Percentiles rank a stretch among this genome's conserved stretches.
Evolutionary conservation across 2,888 invertebrate genomes (phyloP).

Genomic region (Sminthurides aquaticus): DNA sequence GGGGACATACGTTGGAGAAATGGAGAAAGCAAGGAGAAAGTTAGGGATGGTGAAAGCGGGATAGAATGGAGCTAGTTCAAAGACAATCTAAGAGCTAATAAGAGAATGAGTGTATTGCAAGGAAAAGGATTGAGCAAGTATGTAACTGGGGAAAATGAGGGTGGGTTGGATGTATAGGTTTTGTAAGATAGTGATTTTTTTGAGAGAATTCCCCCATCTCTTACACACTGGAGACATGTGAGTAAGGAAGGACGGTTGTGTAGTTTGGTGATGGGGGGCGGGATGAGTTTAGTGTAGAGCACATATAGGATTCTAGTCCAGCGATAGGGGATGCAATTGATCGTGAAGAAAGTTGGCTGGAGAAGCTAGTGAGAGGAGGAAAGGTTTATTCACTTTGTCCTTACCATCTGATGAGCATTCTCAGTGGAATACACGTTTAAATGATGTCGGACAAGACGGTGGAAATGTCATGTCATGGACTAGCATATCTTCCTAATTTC

Average conservation of each 20-base stretch:
- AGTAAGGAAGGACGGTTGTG: background rate
- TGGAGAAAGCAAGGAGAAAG: too few relatives aligned
- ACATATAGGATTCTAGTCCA: background rate
- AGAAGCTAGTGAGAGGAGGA: too few relatives aligned
- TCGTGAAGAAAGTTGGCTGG: background rate
- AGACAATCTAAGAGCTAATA: too few relatives aligned
- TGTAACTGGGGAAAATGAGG: too few relatives aligned
- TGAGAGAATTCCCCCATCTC: background rate
- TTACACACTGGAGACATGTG: background rate
- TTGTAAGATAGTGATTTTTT: background rate
- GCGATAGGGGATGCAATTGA: background rate
- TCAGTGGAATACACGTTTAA: conserved; percentile 27
- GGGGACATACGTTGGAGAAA: too few relatives aligned
- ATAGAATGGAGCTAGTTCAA: too few relatives aligned
- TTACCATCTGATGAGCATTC: conserved; percentile 38
- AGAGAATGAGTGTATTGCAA: too few relatives aligned
- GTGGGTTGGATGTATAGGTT: too few relatives aligned
- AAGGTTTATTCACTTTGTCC: background rate
- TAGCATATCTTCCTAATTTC: background rate
- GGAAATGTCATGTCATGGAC: background rate
- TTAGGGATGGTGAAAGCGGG: too few relatives aligned
- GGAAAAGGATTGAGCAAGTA: too few relatives aligned
- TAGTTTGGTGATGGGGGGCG: background rate
- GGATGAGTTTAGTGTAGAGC: too few relatives aligned
- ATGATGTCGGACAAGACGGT: conserved; percentile 15